Base-by-base conservation (phyloP, 2,888 invertebrate genomes). In the Neoscelio sp. region DNA sequence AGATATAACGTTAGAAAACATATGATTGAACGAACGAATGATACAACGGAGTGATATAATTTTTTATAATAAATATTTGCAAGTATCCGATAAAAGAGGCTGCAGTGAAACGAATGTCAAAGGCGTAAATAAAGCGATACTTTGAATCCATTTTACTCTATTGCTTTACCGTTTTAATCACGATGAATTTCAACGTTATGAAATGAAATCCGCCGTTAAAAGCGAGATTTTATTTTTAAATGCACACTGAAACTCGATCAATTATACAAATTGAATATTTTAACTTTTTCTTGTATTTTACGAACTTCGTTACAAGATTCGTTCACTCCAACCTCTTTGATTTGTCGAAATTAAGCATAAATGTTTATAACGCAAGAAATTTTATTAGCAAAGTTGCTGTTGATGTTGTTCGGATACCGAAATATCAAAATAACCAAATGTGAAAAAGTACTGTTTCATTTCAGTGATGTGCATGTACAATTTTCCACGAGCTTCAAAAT, bases 51-150 rank as follows among this genome's bases (percentile, higher is more conserved):
- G 56, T 65, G 75, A 52, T 67, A 67, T 75, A 67, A 60, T 67
- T 75, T 75, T 75, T 56, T 75, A 75, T 67, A 67, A 74, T 58
- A 64, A 58, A 48, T 56, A 74, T 74, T 58, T 33, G 65, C 50
- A 18, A 35, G 13, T 23, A 33, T 64, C 28, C 33, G 42, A 28
- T 56, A 65, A 4, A 30, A 15, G 42, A 64, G 65, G 46, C 20
- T 42, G 40, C 12, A 23, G 18, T 48, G 17, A 48, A 48, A 38
- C n/a, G 52, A 44, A 50, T 50, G 5, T 20, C 20, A 20, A 17
- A 23, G 54, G 5, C 20, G 50, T 13, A 4, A 28, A 12, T 2
- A 26, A n/a, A 30, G 15, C 23, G 46, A 18, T 7, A 18, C 33
- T 52, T 62, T 20, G 23, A 48, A 58, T 56, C 60, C 30, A 33